These are phyloP conservation scores for Phalanger gymnotis DNA, from an alignment of 2,797 vertebrate genomes.

Conservation along the genomic window DNA sequence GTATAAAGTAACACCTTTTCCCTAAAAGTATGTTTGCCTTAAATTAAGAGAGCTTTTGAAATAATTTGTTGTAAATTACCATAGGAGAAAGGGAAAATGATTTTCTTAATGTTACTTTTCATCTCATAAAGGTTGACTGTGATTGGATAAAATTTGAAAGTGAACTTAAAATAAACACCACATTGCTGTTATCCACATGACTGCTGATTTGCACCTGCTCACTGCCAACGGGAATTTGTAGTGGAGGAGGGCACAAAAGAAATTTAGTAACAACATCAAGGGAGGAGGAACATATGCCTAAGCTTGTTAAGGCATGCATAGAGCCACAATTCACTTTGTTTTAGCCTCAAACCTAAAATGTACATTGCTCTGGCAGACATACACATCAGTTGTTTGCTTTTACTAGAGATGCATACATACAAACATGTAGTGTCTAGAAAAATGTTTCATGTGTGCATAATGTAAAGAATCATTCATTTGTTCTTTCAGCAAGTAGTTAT, in stretches of 20 bases:
- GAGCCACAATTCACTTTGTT: not conserved
- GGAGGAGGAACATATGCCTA: not conserved
- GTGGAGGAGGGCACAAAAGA: not conserved
- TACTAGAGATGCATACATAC: not conserved
- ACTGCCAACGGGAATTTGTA: not conserved
- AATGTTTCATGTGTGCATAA: not conserved
- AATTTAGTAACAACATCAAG: not conserved
- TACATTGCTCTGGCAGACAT: not conserved
- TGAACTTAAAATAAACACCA: not conserved
- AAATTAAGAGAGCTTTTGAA: not conserved
- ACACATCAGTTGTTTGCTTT: not conserved
- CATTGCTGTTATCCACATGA: not conserved
- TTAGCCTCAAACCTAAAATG: not conserved
- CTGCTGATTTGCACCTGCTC: not conserved
- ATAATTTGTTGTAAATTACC: not conserved
- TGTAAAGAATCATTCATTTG: not conserved
- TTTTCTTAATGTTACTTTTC: not conserved
- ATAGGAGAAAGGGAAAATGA: not conserved
- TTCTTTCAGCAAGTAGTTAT: not conserved
- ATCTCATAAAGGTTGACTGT: not conserved
- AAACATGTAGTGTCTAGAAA: not conserved
- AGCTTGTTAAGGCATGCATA: not conserved
- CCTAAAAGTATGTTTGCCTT: not conserved
- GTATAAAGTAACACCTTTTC: not conserved
- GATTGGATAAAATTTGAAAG: not conserved